Percentiles rank a stretch among this genome's conserved stretches.
These are phyloP conservation scores for Sylvicola cinctus DNA, from an alignment of 2,888 invertebrate genomes.

Conservation along the genomic window DNA sequence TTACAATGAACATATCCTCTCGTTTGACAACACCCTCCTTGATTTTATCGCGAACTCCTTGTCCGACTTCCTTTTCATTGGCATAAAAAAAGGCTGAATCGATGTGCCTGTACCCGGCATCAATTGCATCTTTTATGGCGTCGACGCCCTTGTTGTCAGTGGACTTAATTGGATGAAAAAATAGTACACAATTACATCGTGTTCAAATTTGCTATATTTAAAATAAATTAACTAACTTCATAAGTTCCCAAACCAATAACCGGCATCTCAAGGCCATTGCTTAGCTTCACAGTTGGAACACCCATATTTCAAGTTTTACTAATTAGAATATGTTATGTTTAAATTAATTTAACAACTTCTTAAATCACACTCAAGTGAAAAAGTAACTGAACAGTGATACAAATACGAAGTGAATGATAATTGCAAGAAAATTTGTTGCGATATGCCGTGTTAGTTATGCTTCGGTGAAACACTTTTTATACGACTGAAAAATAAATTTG, in stretches of 20 bases:
- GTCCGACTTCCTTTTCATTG: constrained; percentile 47
- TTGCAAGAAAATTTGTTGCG: too few species aligned
- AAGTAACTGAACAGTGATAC: too few species aligned
- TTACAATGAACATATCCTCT: constrained; percentile 44
- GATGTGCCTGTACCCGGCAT: constrained; percentile 52
- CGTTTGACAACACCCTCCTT: constrained; percentile 40
- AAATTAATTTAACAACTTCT: too few species aligned
- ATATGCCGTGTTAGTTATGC: too few species aligned
- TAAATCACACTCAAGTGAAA: too few species aligned
- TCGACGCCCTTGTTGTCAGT: constrained; percentile 39
- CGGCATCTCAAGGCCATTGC: constrained; percentile 3
- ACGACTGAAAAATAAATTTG: too few species aligned
- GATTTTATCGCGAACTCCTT: constrained; percentile 37
- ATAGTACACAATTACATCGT: too few species aligned
- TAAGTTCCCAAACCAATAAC: constrained; percentile 2
- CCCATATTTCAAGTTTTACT: background rate
- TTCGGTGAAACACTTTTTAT: too few species aligned
- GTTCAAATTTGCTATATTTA: background rate
- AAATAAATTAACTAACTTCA: background rate
- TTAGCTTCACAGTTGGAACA: constrained; percentile 2
- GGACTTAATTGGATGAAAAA: constrained; percentile 26
- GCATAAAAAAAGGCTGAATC: constrained; percentile 41
- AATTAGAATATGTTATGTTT: too few species aligned
- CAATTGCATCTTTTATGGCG: constrained; percentile 49
- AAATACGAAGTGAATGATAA: too few species aligned